These are phyloP conservation scores for Leucopsar rothschildi DNA, from an alignment of 2,113 vertebrate genomes.

Conservation along the genomic window DNA sequence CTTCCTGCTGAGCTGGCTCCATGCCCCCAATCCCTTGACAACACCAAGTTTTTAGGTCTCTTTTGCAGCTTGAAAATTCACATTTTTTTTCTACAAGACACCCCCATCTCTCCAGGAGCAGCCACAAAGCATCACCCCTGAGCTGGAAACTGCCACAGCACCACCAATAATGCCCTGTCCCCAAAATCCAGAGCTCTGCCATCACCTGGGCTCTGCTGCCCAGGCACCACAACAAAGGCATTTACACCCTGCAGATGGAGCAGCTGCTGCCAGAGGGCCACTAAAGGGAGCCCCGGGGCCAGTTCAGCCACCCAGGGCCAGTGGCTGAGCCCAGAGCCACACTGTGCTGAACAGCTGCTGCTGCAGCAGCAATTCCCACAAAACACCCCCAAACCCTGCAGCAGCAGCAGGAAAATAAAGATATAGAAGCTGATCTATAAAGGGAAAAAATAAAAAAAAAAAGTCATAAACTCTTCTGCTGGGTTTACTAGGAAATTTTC, in stretches of 20 bases:
- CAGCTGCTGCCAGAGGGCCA: background rate
- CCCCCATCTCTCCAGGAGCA: background rate
- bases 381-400: background rate
- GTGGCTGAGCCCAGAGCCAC: background rate
- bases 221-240: background rate
- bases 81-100: background rate
- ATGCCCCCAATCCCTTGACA: accelerated
- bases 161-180: accelerated
- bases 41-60: accelerated
- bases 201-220: background rate
- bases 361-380: background rate
- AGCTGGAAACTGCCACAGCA: background rate
- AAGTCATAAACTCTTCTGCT: background rate
- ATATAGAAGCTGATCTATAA: background rate
- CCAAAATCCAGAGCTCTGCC: background rate
- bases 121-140: background rate
- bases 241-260: background rate
- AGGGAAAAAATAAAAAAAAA: background rate
- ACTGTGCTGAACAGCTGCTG: background rate
- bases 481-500: background rate
- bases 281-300: background rate
- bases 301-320: background rate
- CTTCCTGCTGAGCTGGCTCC: background rate
- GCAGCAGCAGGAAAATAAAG: background rate
- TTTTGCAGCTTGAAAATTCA: background rate